Percentiles rank a stretch among this genome's conserved stretches.
phyloP scores from a whole-genome alignment of 2,888 invertebrate species.

The Macrostomum cliftonense region DNA sequence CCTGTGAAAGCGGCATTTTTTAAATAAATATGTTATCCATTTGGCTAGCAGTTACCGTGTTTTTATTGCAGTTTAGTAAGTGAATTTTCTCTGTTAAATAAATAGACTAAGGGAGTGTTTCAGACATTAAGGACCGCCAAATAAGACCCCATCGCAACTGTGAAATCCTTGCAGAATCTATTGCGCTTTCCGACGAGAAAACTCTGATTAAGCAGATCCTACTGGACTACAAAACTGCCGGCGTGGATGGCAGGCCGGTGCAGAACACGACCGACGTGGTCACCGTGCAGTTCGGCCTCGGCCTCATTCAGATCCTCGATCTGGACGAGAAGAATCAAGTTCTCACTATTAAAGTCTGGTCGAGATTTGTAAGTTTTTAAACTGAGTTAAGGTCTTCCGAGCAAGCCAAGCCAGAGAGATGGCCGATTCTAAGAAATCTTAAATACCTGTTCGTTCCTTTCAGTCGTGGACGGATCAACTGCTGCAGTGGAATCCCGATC shows the following conservation, averaged over 20 bases:
- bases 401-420: no score
- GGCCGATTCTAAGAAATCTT: not conserved
- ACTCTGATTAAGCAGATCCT: constrained; percentile 28
- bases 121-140: no score
- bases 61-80: no score
- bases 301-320: constrained; percentile 36
- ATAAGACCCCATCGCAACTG: no score
- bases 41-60: no score
- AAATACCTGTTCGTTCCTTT: constrained; percentile 4
- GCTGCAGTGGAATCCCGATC: constrained; percentile 24
- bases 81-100: no score
- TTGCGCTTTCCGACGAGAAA: constrained; percentile 33
- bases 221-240: constrained; percentile 25
- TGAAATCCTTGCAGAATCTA: constrained; percentile 18
- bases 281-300: constrained; percentile 28
- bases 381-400: no score
- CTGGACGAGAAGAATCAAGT: constrained; percentile 36
- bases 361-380: constrained; percentile 29
- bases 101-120: no score
- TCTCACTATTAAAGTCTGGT: constrained; percentile 36
- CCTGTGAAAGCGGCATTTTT: no score
- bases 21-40: no score
- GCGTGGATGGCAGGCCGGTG: constrained; percentile 32
- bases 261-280: constrained; percentile 27
- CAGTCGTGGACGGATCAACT: constrained; percentile 30